Percentiles rank a stretch among this genome's conserved stretches.
phyloP scores from a whole-genome alignment of 2,888 invertebrate species.

The Sisyra terminalis region DNA sequence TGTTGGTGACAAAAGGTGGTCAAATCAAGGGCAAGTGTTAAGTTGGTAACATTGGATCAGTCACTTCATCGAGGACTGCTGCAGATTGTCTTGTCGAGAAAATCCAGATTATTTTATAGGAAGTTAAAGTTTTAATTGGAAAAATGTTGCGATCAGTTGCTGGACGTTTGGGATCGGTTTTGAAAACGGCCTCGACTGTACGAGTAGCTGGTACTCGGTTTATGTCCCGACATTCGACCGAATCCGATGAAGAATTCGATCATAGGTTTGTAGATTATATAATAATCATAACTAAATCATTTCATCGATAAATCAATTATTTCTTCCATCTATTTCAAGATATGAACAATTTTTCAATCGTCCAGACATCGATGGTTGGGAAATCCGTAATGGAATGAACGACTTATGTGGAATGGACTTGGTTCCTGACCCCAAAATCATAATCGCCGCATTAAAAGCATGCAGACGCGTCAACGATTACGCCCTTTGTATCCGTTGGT shows the following conservation, averaged over 20 bases:
- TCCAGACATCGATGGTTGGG: constrained; percentile 85
- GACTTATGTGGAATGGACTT: constrained; percentile 79
- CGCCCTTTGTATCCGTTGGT: constrained; percentile 78
- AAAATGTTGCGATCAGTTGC: constrained; percentile 35
- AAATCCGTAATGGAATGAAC: constrained; percentile 81
- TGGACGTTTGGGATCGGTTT: constrained; percentile 25
- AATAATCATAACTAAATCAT: too few species aligned
- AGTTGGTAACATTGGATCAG: too few species aligned
- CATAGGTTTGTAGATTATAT: constrained; percentile 28
- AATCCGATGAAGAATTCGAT: constrained; percentile 78
- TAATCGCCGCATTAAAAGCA: constrained; percentile 73
- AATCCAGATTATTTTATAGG: too few species aligned
- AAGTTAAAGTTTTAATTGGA: too few species aligned
- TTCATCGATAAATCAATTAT: neutral
- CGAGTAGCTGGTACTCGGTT: constrained; percentile 16
- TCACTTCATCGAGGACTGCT: too few species aligned
- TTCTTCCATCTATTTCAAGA: constrained; percentile 25
- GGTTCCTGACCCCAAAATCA: constrained; percentile 82
- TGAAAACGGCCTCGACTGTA: constrained; percentile 19
- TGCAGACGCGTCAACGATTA: constrained; percentile 90
- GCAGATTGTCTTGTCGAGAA: too few species aligned
- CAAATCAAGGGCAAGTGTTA: too few species aligned
- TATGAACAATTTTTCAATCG: constrained; percentile 75
- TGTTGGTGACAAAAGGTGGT: too few species aligned
- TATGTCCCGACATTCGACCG: constrained; percentile 31